Evolutionary conservation across 2,888 invertebrate genomes (phyloP), one percentile per base, ranked within the genome.

Genomic region (Ophraella communa): DNA sequence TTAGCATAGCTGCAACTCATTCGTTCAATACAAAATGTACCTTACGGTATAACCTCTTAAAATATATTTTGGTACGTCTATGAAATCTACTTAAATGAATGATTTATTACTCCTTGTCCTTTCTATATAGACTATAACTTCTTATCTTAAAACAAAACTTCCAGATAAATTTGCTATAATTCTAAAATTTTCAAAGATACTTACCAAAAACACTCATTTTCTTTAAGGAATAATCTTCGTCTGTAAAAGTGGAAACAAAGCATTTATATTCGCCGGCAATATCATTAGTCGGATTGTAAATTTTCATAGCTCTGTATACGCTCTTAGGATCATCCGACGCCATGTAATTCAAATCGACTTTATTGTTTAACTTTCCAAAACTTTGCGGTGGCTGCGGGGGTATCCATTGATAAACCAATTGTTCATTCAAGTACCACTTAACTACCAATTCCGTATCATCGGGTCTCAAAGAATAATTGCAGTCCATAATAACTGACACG

Each of bases 331-430:
- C 89, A 61, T 86, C 83, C 0, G 91, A 89, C 0, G 88, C 89
- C 72, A 84, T 85, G 81, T 87, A 89, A 45, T 84, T 83, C 18
- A 89, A 82, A 75, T 92, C 89, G 72, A 91, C 77, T 80, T 87
- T 81, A 56, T 84, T 84, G 70, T 83, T 84, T 66, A 85, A 81
- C 21, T 80, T 20, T 1, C 89, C 89, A 52, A 90, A 82, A 11
- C 88, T 89, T 75, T 88, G 88, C 0, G 91, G 91, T 69, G 85
- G 85, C 68, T 86, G 85, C 2, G 89, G 88, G 1, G 89, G 89
- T 66, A 92, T 92, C 92, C 92, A 93, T 79, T 92, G 92, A 80
- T 92, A 93, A n/a, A 92, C 89, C 0, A 88, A 86, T 53, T 88
- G 86, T 74, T 89, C 87, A 79, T 87, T 87, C 75, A 87, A 86